A percentile compares a stretch with the other conserved stretches of the same genome.
These are phyloP conservation scores for Eubucco bourcierii DNA, from an alignment of 2,113 vertebrate genomes.

Conservation along the genomic window DNA sequence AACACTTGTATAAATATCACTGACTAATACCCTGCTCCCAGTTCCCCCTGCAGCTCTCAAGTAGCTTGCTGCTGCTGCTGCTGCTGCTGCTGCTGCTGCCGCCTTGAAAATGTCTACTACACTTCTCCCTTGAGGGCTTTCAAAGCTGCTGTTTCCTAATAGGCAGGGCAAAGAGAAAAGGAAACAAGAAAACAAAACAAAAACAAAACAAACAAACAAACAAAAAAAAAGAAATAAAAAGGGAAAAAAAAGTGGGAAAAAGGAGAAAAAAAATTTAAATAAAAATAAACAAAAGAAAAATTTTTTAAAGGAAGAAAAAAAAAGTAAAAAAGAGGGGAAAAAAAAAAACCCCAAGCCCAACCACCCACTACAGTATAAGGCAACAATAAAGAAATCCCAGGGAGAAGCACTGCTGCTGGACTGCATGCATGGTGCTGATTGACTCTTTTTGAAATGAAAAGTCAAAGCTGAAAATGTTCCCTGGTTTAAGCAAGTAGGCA, in stretches of 20 bases:
- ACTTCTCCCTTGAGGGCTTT: neutral
- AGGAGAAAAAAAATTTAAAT: too few species aligned
- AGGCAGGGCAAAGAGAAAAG: neutral
- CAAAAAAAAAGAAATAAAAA: too few species aligned
- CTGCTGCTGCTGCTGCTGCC: neutral
- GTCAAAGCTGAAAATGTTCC: neutral
- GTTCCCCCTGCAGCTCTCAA: neutral
- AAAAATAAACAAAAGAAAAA: too few species aligned
- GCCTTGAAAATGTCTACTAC: neutral
- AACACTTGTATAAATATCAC: neutral
- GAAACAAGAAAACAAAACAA: neutral
- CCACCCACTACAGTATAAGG: neutral
- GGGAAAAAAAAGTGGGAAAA: too few species aligned
- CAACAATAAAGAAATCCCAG: conserved; percentile 3
- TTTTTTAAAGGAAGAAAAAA: too few species aligned
- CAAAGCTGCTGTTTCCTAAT: neutral
- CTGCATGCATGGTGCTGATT: neutral
- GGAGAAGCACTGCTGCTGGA: neutral
- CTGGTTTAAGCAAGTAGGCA: neutral
- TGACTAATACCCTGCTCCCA: neutral
- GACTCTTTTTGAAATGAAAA: neutral
- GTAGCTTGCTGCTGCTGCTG: neutral
- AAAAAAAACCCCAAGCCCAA: too few species aligned
- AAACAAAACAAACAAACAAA: too few species aligned
- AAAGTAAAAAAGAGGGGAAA: too few species aligned